These are phyloP conservation scores for Caiman crocodilus DNA, from an alignment of 2,797 vertebrate species.

Conservation along the genomic window DNA sequence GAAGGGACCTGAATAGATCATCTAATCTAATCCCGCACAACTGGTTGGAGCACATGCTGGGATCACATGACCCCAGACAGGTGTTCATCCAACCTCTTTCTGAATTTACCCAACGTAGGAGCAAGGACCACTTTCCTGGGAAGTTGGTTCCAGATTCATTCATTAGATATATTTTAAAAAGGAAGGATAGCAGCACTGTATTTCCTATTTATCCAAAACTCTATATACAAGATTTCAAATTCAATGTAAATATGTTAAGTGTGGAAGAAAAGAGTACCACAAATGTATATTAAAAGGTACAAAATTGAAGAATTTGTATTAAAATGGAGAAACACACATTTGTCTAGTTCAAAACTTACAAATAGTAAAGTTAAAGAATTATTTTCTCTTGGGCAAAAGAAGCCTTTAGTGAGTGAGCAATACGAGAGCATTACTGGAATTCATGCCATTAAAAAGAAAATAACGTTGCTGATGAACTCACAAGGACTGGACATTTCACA, in stretches of 20 bases:
- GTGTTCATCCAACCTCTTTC: no score
- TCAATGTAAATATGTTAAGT: neutral
- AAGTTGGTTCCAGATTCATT: no score
- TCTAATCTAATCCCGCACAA: no score
- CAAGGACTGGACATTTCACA: slow-evolving; percentile 44
- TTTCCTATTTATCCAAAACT: slow-evolving; percentile 8
- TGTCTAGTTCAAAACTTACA: neutral
- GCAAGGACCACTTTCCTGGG: no score
- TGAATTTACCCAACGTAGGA: no score
- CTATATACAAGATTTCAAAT: neutral
- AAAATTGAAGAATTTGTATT: neutral
- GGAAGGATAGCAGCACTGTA: slow-evolving; percentile 1
- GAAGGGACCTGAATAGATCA: neutral
- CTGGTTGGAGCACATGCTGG: no score
- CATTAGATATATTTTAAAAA: no score
- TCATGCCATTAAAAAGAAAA: slow-evolving; percentile 42
- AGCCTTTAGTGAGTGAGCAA: neutral
- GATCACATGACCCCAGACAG: no score
- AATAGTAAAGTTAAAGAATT: neutral
- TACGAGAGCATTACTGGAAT: neutral
- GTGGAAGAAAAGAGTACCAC: neutral
- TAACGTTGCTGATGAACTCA: slow-evolving; percentile 34
- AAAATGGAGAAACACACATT: neutral
- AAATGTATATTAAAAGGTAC: neutral
- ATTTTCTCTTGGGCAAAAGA: neutral